Evolutionary conservation across 1,140 invertebrate species (phyloP).

Genomic region (Caenorhabditis tropicalis): DNA sequence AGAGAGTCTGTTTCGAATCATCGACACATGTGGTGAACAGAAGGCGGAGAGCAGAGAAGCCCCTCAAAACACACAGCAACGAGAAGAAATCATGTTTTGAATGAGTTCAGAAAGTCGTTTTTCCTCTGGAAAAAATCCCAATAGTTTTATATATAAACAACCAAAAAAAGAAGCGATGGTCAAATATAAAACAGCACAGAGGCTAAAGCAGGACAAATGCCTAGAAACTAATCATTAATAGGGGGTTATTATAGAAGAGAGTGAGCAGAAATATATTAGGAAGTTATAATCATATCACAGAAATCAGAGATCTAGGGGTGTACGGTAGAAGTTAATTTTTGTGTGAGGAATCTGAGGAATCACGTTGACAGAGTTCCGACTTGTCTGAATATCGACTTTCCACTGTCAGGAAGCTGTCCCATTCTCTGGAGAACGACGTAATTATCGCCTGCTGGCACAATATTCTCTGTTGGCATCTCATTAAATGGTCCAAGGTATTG

Average conservation of each 20-base stretch:
- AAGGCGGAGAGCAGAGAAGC: conserved; percentile 13
- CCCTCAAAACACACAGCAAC: conserved; percentile 8
- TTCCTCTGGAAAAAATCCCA: neutral
- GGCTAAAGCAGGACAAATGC: conserved; percentile 4
- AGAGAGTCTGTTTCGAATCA: conserved; percentile 27
- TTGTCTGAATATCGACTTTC: conserved; percentile 27
- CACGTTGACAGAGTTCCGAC: conserved; percentile 21
- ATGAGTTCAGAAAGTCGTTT: no score
- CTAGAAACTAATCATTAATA: conserved; percentile 24
- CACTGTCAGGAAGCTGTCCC: conserved; percentile 5
- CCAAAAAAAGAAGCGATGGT: neutral
- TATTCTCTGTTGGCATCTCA: neutral
- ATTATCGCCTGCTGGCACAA: neutral
- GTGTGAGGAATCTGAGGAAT: neutral
- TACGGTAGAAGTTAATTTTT: neutral
- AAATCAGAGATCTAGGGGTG: neutral
- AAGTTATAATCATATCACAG: conserved; percentile 6
- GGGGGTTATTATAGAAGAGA: neutral
- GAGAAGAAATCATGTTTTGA: neutral
- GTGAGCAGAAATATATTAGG: neutral
- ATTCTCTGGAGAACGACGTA: neutral
- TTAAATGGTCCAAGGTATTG: conserved; percentile 17
- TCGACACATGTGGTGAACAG: conserved; percentile 1
- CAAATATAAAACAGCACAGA: conserved; percentile 15
- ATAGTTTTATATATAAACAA: neutral